Base-by-base conservation (phyloP, 2,113 vertebrate species). In the Pelecanoides urinatrix region DNA sequence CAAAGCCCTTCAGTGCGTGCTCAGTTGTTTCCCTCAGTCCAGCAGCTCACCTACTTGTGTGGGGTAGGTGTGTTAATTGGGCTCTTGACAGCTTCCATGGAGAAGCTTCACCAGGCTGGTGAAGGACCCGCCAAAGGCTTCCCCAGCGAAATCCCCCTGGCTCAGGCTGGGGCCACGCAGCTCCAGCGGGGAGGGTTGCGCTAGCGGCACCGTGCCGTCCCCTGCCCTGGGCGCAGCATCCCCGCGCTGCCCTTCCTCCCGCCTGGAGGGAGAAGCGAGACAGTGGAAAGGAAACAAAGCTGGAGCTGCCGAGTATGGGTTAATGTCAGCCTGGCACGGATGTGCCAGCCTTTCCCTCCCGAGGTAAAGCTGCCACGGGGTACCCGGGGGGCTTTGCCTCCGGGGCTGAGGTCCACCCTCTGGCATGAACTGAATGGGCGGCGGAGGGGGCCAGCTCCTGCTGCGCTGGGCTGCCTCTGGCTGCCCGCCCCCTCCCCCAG, bases 271-370 rank as follows among this genome's bases (percentile, higher is more conserved):
- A 55, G 5, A 58, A 21, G 16, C 0, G 8, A 40, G 26, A 12
- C 0, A 0, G 11, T 4, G 26, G 45, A 34, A 47, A 34, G 58
- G 42, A 34, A 80, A 19, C 13, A 56, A 52, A 81, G n/a, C 19
- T 0, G 0, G 40, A 40, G 40, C 58, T 68, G 80, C 36, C 0
- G 1, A 38, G 27, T 34, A 7, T 4, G n/a, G 10, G 26, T 50
- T 47, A 1, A n/a, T 18, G 42, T 42, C 52, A 75, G 32, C 36
- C 1, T 0, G n/a, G 29, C 44, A 36, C 5, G 30, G 34, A 42
- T 3, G 10, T 0, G 5, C 1, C 4, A 45, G 49, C 9, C 44
- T 81, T 72, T 71, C 27, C 49, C 30, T 59, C 62, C 42, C 3
- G 67, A 44, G 30, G 13, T 26, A 21, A 67, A 40, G 40, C 47